A percentile compares a stretch with the other conserved stretches of the same genome.
Conservation (phyloP, 1,140 invertebrate genomes). For the Cecropterus lyciades region DNA sequence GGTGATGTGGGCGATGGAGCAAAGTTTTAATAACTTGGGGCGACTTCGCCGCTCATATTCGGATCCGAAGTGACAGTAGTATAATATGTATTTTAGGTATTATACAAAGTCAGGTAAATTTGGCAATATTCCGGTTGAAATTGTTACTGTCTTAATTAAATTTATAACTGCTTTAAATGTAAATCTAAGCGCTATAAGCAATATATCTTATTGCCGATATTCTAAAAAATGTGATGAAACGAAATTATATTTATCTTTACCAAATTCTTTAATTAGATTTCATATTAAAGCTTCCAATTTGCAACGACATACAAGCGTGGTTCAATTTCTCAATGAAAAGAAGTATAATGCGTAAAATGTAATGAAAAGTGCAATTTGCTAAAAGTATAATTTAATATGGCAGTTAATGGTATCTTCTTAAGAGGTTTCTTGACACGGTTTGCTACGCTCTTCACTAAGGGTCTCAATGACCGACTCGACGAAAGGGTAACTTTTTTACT, state of each 20-base stretch:
- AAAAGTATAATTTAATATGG: conserved; percentile 15
- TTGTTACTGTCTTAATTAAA: too few species aligned
- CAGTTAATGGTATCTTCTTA: conserved; percentile 12
- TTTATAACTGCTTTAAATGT: too few species aligned
- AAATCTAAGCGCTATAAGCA: too few species aligned
- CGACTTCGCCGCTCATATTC: conserved; percentile 42
- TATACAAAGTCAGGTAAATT: too few species aligned
- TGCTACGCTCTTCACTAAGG: conserved; percentile 15
- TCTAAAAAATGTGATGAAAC: too few species aligned
- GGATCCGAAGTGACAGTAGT: conserved; percentile 51
- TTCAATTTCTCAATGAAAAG: neutral
- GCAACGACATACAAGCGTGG: too few species aligned
- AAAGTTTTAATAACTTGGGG: conserved; percentile 78
- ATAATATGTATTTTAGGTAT: neutral
- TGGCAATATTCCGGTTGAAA: neutral
- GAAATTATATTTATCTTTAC: too few species aligned
- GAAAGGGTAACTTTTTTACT: conserved; percentile 43
- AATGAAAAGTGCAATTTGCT: conserved; percentile 8
- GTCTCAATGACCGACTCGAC: conserved; percentile 42
- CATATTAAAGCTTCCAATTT: too few species aligned
- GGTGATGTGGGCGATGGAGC: conserved; percentile 67
- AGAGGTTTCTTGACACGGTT: conserved; percentile 22
- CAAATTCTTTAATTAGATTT: too few species aligned
- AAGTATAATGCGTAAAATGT: neutral
- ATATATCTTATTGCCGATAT: too few species aligned